These are phyloP conservation scores for Numida meleagris DNA, from an alignment of 2,113 vertebrate genomes.

Conservation along the genomic window DNA sequence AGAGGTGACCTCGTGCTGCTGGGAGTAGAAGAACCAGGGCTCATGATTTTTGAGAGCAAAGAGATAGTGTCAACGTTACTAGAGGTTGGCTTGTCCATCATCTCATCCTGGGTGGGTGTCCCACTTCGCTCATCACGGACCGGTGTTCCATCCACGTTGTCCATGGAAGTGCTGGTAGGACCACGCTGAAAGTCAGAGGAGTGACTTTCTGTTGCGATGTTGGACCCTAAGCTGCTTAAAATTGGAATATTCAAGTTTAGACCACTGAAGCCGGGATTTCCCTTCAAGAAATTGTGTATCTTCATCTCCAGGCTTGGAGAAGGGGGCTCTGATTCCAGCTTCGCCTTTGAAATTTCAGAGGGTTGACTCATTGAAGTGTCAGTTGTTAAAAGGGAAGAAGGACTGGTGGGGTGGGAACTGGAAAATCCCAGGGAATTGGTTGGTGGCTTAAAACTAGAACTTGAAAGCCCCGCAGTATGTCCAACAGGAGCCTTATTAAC, in stretches of 20 bases:
- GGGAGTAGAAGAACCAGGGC: conserved; percentile 81
- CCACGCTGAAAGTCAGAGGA: conserved; percentile 76
- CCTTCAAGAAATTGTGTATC: conserved; percentile 98
- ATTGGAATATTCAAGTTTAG: conserved; percentile 88
- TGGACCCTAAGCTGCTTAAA: conserved; percentile 77
- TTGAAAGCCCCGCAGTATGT: conserved; percentile 67
- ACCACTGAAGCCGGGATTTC: conserved; percentile 93
- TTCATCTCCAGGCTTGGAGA: conserved; percentile 94
- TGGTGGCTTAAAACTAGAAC: conserved; percentile 75
- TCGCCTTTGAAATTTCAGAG: conserved; percentile 73
- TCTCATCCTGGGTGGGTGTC: conserved; percentile 97
- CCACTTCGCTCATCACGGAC: conserved; percentile 93
- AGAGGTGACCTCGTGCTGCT: conserved; percentile 79
- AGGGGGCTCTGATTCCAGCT: conserved; percentile 77
- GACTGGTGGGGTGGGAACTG: conserved; percentile 59
- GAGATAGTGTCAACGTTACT: conserved; percentile 79
- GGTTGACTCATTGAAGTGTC: conserved; percentile 75
- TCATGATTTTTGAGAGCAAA: conserved; percentile 83
- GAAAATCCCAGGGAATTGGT: conserved; percentile 74
- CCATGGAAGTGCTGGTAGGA: conserved; percentile 79
- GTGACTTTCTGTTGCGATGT: conserved; percentile 66
- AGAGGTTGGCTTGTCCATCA: conserved; percentile 90
- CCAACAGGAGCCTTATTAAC: conserved; percentile 77
- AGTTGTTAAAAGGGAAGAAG: conserved; percentile 70
- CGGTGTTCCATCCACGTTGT: conserved; percentile 91